A percentile compares a stretch with the other conserved stretches of the same genome.
Evolutionary conservation across 1,140 invertebrate genomes (phyloP).

Genomic region (Camponotus pennsylvanicus): DNA sequence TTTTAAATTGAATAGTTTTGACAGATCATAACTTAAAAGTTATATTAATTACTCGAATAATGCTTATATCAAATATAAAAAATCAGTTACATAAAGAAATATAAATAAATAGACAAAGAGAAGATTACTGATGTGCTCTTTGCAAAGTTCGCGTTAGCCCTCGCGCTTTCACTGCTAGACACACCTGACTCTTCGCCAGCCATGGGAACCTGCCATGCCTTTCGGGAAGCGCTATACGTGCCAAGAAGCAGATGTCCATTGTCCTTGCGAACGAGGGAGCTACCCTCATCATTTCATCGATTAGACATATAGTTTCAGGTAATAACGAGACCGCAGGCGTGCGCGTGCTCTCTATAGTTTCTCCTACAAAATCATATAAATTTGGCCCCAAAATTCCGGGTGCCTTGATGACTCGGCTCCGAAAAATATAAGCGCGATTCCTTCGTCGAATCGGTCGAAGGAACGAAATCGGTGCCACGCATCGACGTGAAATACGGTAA

Average conservation of each 20-base stretch:
- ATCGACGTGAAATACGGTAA: slow-evolving; percentile 19
- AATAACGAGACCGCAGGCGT: not conserved
- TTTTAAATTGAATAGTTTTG: not conserved
- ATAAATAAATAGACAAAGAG: not conserved
- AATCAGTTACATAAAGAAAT: not conserved
- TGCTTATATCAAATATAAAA: not conserved
- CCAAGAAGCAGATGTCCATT: slow-evolving; percentile 45
- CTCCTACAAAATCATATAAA: not conserved
- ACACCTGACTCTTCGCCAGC: slow-evolving; percentile 46
- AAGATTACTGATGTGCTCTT: slow-evolving; percentile 18
- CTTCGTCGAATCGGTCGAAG: not conserved
- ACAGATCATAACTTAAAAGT: not conserved
- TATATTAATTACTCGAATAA: not conserved
- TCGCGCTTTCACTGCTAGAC: slow-evolving; percentile 36
- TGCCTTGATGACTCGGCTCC: not conserved
- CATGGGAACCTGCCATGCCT: slow-evolving; percentile 50
- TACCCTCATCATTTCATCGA: slow-evolving; percentile 39
- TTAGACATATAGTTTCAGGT: slow-evolving; percentile 23
- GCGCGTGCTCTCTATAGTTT: not conserved
- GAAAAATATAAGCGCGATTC: not conserved
- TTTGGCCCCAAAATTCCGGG: slow-evolving; percentile 9
- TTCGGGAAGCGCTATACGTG: slow-evolving; percentile 31
- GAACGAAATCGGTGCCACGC: slow-evolving; percentile 51
- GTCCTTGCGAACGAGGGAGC: slow-evolving; percentile 55
- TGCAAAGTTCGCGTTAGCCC: slow-evolving; percentile 22